Percentiles rank a stretch among this genome's conserved stretches.
These are phyloP conservation scores for Drymonia ruficornis DNA, from an alignment of 2,888 invertebrate species.

Conservation along the genomic window DNA sequence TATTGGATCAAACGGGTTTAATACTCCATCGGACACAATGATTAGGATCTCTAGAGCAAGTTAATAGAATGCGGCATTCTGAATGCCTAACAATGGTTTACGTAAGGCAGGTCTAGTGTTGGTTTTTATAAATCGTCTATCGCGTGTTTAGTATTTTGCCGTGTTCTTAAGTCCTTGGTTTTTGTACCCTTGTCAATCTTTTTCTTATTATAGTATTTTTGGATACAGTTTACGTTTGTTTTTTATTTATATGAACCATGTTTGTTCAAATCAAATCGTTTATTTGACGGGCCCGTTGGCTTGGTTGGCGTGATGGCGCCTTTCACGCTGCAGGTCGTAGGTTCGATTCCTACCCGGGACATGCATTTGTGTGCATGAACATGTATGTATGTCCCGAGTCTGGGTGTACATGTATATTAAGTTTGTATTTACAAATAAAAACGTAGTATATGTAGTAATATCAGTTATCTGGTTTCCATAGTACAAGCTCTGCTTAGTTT, in stretches of 20 bases:
- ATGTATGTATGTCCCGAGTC: too few relatives aligned
- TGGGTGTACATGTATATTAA: too few relatives aligned
- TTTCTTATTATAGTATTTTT: background rate
- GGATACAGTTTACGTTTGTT: background rate
- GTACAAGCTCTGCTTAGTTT: too few relatives aligned
- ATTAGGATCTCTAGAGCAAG: slow-evolving; percentile 31
- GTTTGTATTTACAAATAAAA: too few relatives aligned
- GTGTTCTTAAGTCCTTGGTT: slow-evolving; percentile 4
- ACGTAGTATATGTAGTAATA: too few relatives aligned
- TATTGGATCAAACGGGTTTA: slow-evolving; percentile 22
- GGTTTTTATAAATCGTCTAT: slow-evolving; percentile 17
- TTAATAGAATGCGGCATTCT: too few relatives aligned
- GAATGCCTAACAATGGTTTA: slow-evolving; percentile 26
- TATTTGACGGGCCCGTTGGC: too few relatives aligned
- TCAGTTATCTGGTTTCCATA: too few relatives aligned
- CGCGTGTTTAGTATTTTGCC: slow-evolving; percentile 12
- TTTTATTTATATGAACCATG: background rate
- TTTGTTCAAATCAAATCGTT: background rate
- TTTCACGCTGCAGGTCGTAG: too few relatives aligned
- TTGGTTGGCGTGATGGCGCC: too few relatives aligned
- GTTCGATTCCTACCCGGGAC: too few relatives aligned
- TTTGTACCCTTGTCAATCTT: background rate
- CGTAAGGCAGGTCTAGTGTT: slow-evolving; percentile 34
- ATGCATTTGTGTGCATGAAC: too few relatives aligned
- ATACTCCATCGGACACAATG: slow-evolving; percentile 24